Percentiles rank a stretch among this genome's conserved stretches.
These are phyloP conservation scores for Battus philenor DNA, from an alignment of 1,140 invertebrate genomes.

Conservation along the genomic window DNA sequence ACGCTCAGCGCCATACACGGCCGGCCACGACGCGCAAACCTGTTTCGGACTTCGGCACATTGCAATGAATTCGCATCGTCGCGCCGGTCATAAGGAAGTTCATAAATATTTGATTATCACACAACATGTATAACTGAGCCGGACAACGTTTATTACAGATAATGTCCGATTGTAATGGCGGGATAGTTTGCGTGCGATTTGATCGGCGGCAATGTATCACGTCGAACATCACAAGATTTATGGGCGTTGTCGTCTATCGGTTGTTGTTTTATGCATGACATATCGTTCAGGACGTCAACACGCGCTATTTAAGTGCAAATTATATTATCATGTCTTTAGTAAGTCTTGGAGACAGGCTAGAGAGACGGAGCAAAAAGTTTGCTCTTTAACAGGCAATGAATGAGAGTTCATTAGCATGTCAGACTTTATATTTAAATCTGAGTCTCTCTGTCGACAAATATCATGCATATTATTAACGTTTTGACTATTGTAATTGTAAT, in stretches of 20 bases:
- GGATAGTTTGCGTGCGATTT: slow-evolving; percentile 26
- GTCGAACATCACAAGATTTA: slow-evolving; percentile 43
- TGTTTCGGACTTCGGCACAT: slow-evolving; percentile 5
- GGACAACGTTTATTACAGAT: slow-evolving; percentile 6
- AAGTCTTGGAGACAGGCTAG: slow-evolving; percentile 8
- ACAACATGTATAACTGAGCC: background rate
- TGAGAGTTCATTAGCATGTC: too few relatives aligned
- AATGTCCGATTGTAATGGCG: slow-evolving; percentile 3
- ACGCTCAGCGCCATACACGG: slow-evolving; percentile 8
- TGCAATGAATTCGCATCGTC: background rate
- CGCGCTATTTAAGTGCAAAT: slow-evolving; percentile 21
- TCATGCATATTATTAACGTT: too few relatives aligned
- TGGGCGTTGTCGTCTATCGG: slow-evolving; percentile 37
- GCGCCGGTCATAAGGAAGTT: slow-evolving; percentile 1
- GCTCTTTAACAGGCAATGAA: too few relatives aligned
- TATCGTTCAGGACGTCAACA: slow-evolving; percentile 24
- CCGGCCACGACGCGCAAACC: background rate
- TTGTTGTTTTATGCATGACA: slow-evolving; percentile 31
- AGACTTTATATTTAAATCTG: too few relatives aligned
- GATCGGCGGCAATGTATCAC: slow-evolving; percentile 49
- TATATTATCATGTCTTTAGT: slow-evolving; percentile 16
- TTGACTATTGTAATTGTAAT: background rate
- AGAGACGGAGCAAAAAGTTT: too few relatives aligned
- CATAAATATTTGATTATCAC: slow-evolving; percentile 10
- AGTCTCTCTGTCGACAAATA: too few relatives aligned